These are phyloP conservation scores for Cossypha caffra DNA, from an alignment of 2,797 vertebrate species.

Conservation along the genomic window DNA sequence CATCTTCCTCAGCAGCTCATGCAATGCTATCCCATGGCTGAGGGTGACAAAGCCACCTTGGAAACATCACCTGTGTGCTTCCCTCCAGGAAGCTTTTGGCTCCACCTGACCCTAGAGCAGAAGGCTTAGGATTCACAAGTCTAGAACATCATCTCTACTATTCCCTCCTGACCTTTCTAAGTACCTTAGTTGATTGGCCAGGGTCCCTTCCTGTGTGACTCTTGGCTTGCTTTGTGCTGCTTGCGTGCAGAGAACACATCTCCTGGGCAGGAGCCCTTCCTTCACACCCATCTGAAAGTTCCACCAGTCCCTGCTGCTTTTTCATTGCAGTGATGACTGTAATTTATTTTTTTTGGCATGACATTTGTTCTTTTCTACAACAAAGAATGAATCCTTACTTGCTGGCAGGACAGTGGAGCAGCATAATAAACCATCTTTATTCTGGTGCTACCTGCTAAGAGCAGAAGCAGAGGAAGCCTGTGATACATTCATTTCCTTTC, in stretches of 20 bases:
- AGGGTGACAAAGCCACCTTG: background rate
- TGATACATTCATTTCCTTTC: background rate
- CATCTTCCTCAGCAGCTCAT: background rate
- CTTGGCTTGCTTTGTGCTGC: background rate
- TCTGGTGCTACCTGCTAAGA: background rate
- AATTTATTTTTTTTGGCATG: background rate
- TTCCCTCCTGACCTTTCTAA: background rate
- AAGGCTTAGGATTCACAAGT: background rate
- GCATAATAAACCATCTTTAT: background rate
- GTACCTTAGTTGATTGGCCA: background rate
- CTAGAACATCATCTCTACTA: background rate
- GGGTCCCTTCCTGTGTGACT: background rate
- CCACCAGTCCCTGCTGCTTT: background rate
- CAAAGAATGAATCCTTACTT: background rate
- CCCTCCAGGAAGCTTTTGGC: background rate
- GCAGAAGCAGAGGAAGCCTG: background rate
- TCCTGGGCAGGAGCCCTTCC: background rate
- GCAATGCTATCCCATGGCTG: background rate
- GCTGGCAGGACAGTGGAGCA: background rate
- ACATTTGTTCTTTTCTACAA: background rate
- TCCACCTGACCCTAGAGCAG: background rate
- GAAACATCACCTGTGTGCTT: background rate
- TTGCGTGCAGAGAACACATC: background rate
- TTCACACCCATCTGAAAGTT: background rate
- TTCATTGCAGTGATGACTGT: background rate